Conservation (phyloP, 2,797 vertebrate genomes). For the Yasuhikotakia modesta region DNA sequence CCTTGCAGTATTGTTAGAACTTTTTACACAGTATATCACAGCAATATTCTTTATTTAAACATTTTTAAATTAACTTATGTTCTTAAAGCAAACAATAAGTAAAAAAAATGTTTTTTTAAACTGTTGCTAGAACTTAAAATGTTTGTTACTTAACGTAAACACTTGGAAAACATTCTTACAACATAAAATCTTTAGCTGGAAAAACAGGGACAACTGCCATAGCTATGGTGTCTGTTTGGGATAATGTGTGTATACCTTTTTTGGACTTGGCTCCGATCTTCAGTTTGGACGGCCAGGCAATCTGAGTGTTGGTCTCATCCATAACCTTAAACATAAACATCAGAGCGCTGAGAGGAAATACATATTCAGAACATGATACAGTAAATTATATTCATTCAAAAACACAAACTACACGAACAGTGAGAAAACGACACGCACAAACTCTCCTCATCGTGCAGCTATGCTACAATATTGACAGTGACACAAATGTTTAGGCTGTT, state of each 20-base stretch:
- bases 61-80: too few relatives aligned
- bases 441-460: neutral
- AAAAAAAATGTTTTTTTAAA: too few relatives aligned
- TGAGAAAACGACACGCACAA: slow-evolving; percentile 8
- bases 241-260: slow-evolving; percentile 73
- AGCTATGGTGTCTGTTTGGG: neutral
- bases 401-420: slow-evolving; percentile 19
- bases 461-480: slow-evolving; percentile 6
- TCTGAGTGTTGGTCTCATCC: slow-evolving; percentile 83
- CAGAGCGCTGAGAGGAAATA: slow-evolving; percentile 15
- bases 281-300: slow-evolving; percentile 83
- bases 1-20: too few relatives aligned
- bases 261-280: slow-evolving; percentile 85
- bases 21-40: too few relatives aligned
- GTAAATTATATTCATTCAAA: neutral
- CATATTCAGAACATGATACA: neutral
- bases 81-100: too few relatives aligned
- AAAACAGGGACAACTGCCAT: neutral
- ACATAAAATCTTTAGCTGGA: too few relatives aligned
- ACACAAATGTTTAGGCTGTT: slow-evolving; percentile 26
- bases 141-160: too few relatives aligned
- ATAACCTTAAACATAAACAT: slow-evolving; percentile 75
- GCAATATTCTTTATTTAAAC: too few relatives aligned
- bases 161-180: too few relatives aligned
- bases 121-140: too few relatives aligned